Evolutionary conservation across 2,888 invertebrate genomes (phyloP), one percentile per base, ranked within the genome.

Genomic region (Apamea anceps): DNA sequence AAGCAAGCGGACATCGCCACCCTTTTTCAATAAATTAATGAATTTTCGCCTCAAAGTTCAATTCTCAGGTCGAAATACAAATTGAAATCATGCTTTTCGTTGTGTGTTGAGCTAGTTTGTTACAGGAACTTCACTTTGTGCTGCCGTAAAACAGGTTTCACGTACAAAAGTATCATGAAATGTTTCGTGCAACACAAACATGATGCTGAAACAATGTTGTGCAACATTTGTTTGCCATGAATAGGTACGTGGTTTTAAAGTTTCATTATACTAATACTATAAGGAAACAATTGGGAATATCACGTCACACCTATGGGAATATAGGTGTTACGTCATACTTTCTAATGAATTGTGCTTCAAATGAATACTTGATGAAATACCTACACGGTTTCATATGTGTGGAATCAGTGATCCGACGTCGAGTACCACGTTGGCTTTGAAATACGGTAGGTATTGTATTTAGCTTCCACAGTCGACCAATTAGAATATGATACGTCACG

Each of bases 381-480:
- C 63, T 32, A 65, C 32, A 51, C 37, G 32, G 67, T 45, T 79
- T 84, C 72, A 48, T 32, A 45, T 66, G 37, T 21, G 18, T 68
- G 48, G 25, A 72, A 37, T 65, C 73, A 70, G 32, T 62, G 42
- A 68, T 28, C 25, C 57, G 60, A 60, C 4, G 42, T 65, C 65
- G 74, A 81, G 51, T 70, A 62, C 28, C 25, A 45, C 15, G 2
- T 2, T 45, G 63, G 60, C 74, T 82, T 82, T 85, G 82, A 70
- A 70, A 85, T 65, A 70, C 63, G 74, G 85, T 66, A 81, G 60
- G 60, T 54, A 74, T 81, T 74, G 75, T 85, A 74, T 85, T 65
- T 37, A 73, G 25, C 63, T 32, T 18, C 68, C 10, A 28, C 45
- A 57, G 42, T 63, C 67, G 13, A 45, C 72, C 74, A 60, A 83